Evolutionary conservation across 2,888 invertebrate species (phyloP).

Genomic region (Diadegma fenestrale): DNA sequence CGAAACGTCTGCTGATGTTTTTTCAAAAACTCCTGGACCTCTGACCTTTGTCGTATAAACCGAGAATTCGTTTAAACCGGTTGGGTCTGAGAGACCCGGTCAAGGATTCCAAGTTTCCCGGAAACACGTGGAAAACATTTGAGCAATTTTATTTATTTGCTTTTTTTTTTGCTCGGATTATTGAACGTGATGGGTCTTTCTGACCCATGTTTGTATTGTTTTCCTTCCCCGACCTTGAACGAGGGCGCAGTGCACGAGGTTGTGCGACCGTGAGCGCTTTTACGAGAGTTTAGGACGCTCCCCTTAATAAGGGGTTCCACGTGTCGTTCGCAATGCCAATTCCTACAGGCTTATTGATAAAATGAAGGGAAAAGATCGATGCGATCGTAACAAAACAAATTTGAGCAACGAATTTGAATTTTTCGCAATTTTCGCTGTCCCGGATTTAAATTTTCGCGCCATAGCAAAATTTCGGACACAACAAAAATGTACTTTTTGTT

Average conservation of each 20-base stretch:
- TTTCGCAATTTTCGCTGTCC: no score
- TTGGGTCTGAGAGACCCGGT: neutral
- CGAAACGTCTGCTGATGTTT: neutral
- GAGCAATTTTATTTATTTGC: neutral
- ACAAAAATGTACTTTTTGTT: no score
- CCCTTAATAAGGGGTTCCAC: neutral
- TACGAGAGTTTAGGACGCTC: neutral
- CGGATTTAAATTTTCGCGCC: no score
- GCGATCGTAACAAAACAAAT: no score
- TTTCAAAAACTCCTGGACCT: neutral
- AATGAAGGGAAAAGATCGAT: no score
- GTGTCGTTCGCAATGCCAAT: neutral
- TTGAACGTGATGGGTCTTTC: neutral
- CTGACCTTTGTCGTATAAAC: neutral
- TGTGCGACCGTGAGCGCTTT: neutral
- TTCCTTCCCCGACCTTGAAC: neutral
- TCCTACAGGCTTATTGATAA: neutral
- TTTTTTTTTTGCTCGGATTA: neutral
- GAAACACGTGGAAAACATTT: neutral
- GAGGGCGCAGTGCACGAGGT: neutral
- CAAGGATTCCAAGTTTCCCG: neutral
- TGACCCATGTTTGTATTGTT: neutral
- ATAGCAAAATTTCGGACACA: no score
- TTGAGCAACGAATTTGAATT: no score
- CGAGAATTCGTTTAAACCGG: neutral